Conservation (phyloP, 2,797 vertebrate genomes). For the Molossus molossus region DNA sequence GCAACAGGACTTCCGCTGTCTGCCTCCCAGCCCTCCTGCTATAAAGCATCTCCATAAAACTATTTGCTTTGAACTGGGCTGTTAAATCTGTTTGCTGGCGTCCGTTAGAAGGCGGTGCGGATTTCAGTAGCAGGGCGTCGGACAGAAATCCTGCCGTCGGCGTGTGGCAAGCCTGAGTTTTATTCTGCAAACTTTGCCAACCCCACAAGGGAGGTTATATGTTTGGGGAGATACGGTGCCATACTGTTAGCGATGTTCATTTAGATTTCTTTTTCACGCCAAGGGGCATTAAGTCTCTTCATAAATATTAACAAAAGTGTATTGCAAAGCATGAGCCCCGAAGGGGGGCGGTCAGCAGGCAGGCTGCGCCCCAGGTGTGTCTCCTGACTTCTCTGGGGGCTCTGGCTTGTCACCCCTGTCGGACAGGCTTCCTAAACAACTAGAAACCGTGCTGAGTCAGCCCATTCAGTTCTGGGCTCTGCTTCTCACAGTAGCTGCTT, state of each 20-base stretch:
- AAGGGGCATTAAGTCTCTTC: background rate
- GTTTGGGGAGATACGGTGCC: background rate
- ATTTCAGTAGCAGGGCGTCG: background rate
- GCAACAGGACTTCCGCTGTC: slow-evolving; percentile 4
- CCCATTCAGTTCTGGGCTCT: background rate
- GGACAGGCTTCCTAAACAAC: background rate
- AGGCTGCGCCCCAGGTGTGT: background rate
- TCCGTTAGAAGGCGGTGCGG: slow-evolving; percentile 36
- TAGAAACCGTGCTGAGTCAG: background rate
- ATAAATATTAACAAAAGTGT: slow-evolving; percentile 46
- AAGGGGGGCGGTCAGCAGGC: background rate
- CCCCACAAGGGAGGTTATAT: slow-evolving; percentile 29
- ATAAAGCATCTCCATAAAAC: slow-evolving; percentile 44
- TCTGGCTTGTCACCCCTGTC: background rate
- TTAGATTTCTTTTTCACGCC: background rate
- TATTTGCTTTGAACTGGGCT: slow-evolving; percentile 63
- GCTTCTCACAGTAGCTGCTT: background rate
- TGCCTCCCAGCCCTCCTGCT: slow-evolving; percentile 62
- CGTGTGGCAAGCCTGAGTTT: slow-evolving; percentile 27
- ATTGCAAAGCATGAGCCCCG: background rate
- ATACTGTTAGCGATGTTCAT: background rate
- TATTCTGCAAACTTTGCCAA: slow-evolving; percentile 70
- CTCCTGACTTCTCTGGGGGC: fast-evolving
- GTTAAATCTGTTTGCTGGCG: slow-evolving; percentile 74
- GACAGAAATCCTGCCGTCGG: slow-evolving; percentile 22